phyloP scores from a whole-genome alignment of 2,113 vertebrate genomes.

The Tursiops truncatus region DNA sequence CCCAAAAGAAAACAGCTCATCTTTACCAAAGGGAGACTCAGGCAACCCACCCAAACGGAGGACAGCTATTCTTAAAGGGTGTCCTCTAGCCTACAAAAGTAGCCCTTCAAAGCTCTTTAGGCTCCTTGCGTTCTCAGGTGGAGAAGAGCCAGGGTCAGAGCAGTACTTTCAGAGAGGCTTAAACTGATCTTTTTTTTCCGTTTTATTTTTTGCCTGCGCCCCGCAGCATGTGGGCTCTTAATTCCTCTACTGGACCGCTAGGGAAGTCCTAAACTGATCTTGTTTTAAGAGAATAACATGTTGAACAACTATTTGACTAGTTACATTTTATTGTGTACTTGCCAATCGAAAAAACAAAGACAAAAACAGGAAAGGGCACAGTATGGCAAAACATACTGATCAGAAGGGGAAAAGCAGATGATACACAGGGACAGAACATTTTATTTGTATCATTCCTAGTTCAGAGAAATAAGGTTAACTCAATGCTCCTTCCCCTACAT shows the following conservation, averaged over 20 bases:
- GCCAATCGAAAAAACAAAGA: neutral
- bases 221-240: no score
- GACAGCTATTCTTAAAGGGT: neutral
- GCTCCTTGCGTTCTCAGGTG: neutral
- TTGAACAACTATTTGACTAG: neutral
- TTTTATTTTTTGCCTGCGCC: no score
- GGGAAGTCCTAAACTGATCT: neutral
- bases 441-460: slow-evolving; percentile 31
- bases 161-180: neutral
- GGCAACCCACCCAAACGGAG: no score
- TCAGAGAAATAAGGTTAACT: slow-evolving; percentile 40
- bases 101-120: neutral
- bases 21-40: neutral
- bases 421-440: slow-evolving; percentile 33
- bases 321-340: neutral
- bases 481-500: neutral
- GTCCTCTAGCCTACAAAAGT: neutral
- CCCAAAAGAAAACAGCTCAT: neutral
- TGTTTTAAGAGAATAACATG: neutral
- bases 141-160: neutral
- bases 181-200: no score
- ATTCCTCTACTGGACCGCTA: no score
- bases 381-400: slow-evolving; percentile 36
- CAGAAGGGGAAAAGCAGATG: neutral
- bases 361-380: neutral